Evolutionary conservation across 53 echinoderm and acorn worm species (phyloP), one percentile per base, ranked within the genome.

Genomic region (Holothuria leucospilota): DNA sequence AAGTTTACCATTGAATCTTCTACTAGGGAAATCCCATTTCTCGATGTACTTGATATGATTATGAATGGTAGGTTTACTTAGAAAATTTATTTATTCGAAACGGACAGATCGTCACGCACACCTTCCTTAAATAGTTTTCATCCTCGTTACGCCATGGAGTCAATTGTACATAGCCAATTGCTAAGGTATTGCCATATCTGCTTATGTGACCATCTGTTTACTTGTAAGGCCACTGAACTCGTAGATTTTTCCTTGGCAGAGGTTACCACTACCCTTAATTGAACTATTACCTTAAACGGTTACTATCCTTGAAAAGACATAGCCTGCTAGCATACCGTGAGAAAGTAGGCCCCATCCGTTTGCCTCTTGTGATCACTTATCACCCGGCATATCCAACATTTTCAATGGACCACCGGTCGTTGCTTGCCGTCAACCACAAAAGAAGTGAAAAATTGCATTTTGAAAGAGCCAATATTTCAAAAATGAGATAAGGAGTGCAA

Each of bases 41-140:
- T 34, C 34, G 34, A 74, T 24, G 42, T 74, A 15, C 74, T 74
- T 9, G 74, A 39, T 18, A 74, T 46, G 41, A 74, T 40, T 24
- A 40, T 39, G 42, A 41, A 46, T 41, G 6, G 15, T 38, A 46
- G 42, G 20, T 21, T n/a, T n/a, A n/a, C n/a, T 74, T 29, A 46
- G 20, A 38, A 74, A 39, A 24, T 80, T 59, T 12, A 59, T 80
- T 6, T 80, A 80, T 27, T 23, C 2, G 4, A 80, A 80, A 58
- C 81, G 59, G 9, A 80, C 81, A 11, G 81, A 80, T 60, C 25
- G 61, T 7, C 81, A 80, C 27, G 21, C 81, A 4, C 56, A 80
- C 59, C 28, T 80, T 20, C 81, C 6, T 14, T 80, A 15, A 59
- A 23, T 27, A 80, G 81, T 59, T 80, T 80, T 20, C 59, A 80